Percentiles rank a stretch among this genome's conserved stretches.
These are phyloP conservation scores for Helicoverpa assulta DNA, from an alignment of 2,888 invertebrate genomes.

Conservation along the genomic window DNA sequence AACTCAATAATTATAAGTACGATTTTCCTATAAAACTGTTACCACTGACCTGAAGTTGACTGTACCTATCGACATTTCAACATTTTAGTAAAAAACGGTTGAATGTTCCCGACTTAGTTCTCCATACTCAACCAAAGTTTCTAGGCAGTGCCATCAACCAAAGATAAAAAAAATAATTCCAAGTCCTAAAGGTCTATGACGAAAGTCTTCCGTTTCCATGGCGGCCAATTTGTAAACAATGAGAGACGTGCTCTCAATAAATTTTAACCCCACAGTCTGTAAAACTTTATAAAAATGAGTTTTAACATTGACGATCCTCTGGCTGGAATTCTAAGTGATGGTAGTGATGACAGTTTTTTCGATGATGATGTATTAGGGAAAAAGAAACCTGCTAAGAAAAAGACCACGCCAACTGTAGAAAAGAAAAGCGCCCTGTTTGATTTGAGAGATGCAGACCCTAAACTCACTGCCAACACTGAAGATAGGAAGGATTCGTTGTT, in stretches of 20 bases:
- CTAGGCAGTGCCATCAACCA: not conserved
- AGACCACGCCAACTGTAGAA: constrained; percentile 72
- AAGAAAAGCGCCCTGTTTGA: constrained; percentile 85
- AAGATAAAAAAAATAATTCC: not conserved
- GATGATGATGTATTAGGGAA: constrained; percentile 90
- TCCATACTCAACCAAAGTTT: too few species aligned
- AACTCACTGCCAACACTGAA: constrained; percentile 56
- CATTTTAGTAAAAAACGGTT: too few species aligned
- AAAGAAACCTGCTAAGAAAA: constrained; percentile 81
- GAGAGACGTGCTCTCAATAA: constrained; percentile 22
- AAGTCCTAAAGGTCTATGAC: constrained; percentile 43
- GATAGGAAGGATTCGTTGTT: constrained; percentile 71
- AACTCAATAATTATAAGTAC: too few species aligned
- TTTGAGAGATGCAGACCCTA: constrained; percentile 71
- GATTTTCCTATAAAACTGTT: too few species aligned
- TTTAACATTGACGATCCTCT: constrained; percentile 91
- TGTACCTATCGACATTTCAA: too few species aligned
- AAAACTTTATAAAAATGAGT: constrained; percentile 78
- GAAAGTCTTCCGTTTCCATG: constrained; percentile 76
- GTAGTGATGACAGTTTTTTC: constrained; percentile 93
- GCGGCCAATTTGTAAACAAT: constrained; percentile 77
- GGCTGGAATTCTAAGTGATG: constrained; percentile 92
- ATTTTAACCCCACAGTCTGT: constrained; percentile 33
- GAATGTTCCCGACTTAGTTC: too few species aligned
- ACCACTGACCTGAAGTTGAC: too few species aligned